Base-by-base conservation (phyloP, 2,113 vertebrate species). In the Pipa parva region DNA sequence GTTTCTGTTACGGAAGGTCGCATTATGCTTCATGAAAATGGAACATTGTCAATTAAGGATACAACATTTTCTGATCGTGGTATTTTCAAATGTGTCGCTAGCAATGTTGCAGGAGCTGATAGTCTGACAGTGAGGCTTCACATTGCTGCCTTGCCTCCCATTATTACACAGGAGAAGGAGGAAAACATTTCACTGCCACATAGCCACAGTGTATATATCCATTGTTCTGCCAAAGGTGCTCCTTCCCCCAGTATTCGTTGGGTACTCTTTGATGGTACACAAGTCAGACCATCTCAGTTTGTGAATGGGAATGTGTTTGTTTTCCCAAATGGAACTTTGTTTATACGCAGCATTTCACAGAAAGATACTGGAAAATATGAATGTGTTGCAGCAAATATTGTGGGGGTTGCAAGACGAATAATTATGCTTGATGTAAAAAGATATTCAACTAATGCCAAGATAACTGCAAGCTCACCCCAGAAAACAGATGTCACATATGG, bases 311-410 rank as follows among this genome's bases (percentile, higher is more conserved):
- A 91, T 74, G 52, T 86, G 0, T 81, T 87, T 29, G 90, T 95
- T 55, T 94, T 95, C 73, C 91, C 91, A 36, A 97, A 97, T 12
- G 95, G 95, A 2, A 97, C 95, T 1, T 89, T 97, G 0, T 81
- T 86, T 59, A 84, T 97, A 52, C 85, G 79, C 10, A 76, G 74
- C 0, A 33, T 92, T 0, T 76, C 78, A 1, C 74, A 71, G 1
- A 75, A 54, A 29, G 83, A 95, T 70, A 79, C 80, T 6, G 95
- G 95, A 2, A 85, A 57, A 45, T 97, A 97, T 0, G 84, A 93
- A 66, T 98, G 95, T 39, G 76, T 83, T 62, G 93, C 90, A 5
- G 84, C 84, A 59, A 97, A 92, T 25, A 31, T 73, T 7, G 80
- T 93, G 54, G 91, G 90, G 3, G 72, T 83, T 2, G 87, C 91